Evolutionary conservation across 1,140 invertebrate genomes (phyloP), one percentile per base, ranked within the genome.

Genomic region (Lysiphlebus fabarum): DNA sequence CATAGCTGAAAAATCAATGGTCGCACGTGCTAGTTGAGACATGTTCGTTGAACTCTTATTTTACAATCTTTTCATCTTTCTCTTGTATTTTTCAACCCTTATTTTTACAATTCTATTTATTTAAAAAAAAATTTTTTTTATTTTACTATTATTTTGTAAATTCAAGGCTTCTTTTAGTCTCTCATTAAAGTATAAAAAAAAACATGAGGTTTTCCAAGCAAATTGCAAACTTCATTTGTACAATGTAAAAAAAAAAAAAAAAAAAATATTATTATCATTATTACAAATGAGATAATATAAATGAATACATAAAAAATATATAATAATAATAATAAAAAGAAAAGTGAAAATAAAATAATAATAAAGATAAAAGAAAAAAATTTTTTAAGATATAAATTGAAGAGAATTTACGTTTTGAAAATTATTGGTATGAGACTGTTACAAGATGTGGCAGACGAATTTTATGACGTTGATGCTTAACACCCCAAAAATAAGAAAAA

Each of bases 161-260:
- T 26, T 26, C 17, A 26, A 26, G 17, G 17, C 17, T 26, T 26
- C 17, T 26, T 26, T 26, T 26, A 26, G 17, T 26, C 17, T 26
- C 17, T 26, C 17, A 26, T 26, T 26, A 26, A 26, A 26, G 17
- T 26, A 26, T 26, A 26, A 26, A 26, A 26, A 26, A 26, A 26
- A 26, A 26, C 17, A 26, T 26, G 17, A 26, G 2, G 4, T 26
- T 26, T 26, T 26, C 17, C 17, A 26, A 26, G 17, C 17, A 26
- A 26, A 26, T 26, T 44, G 51, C 34, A 60, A 55, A 60, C 44
- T 55, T 51, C 58, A 60, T 60, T 60, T 55, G 58, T 44, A 58
- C 44, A 60, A 42, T 17, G 10, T 47, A 26, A 9, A 34, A 48
- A 48, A 49, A 49, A 49, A 36, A 51, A 36, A 51, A 48, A 48